Conservation (phyloP, 2,113 vertebrate genomes). For the Formicarius rufipectus region DNA sequence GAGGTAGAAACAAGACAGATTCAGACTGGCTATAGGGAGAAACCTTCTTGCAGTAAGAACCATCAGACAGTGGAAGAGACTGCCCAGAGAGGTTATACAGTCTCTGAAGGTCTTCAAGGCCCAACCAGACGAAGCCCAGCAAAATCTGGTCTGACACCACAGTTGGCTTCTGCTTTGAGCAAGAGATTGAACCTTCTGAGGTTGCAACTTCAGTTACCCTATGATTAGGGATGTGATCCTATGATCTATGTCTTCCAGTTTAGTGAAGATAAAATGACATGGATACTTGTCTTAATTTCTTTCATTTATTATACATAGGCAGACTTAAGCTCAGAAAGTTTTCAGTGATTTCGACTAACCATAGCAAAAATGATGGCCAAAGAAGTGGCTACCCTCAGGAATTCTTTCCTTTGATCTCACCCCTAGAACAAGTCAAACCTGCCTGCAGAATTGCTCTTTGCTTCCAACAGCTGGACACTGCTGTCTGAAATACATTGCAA, state of each 20-base stretch:
- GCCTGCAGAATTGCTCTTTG: neutral
- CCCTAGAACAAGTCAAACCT: neutral
- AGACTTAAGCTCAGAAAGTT: neutral
- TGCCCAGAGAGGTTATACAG: neutral
- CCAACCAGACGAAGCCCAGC: neutral
- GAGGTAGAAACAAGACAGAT: neutral
- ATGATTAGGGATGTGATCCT: neutral
- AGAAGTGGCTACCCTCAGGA: neutral
- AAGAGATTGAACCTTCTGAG: neutral
- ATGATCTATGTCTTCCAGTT: neutral
- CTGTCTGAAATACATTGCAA: neutral
- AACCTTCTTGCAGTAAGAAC: neutral
- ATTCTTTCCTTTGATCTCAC: neutral
- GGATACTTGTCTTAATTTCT: neutral
- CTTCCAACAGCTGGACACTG: neutral
- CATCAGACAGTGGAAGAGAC: neutral
- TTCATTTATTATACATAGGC: neutral
- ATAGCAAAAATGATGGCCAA: neutral
- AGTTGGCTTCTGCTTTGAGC: neutral
- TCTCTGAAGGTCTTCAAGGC: neutral
- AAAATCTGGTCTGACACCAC: neutral
- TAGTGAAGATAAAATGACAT: neutral
- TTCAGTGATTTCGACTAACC: neutral
- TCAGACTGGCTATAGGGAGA: neutral
- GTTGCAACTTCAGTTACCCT: neutral